A percentile compares a stretch with the other conserved stretches of the same genome.
Conservation (phyloP, 2,888 invertebrate genomes). For the Standfussiana lucernea region DNA sequence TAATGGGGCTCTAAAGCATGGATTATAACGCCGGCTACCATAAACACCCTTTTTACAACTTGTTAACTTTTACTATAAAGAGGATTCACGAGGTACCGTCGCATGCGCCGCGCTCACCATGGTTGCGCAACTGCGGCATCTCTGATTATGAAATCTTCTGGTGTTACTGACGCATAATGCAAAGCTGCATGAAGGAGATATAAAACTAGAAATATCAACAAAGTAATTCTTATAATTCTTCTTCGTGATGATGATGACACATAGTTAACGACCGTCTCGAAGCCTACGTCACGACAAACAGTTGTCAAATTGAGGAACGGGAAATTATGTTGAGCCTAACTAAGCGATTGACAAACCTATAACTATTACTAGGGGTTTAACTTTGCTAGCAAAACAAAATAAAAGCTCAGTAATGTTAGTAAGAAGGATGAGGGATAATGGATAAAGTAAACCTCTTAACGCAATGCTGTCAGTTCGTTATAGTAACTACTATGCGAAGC, state of each 20-base stretch:
- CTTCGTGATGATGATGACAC: conserved; percentile 16
- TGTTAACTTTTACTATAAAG: conserved; percentile 17
- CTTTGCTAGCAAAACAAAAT: background rate
- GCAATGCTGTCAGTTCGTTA: conserved; percentile 5
- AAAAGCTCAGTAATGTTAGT: conserved; percentile 11
- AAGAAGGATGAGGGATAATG: background rate
- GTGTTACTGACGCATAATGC: conserved; percentile 25
- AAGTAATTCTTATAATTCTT: background rate
- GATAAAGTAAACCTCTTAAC: conserved; percentile 14
- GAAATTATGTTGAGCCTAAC: conserved; percentile 11
- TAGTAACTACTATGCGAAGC: conserved; percentile 7
- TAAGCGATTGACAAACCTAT: conserved; percentile 16
- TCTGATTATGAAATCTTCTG: conserved; percentile 16
- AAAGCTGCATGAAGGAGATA: conserved; percentile 12
- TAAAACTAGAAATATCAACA: conserved; percentile 7
- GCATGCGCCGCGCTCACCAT: conserved; percentile 14
- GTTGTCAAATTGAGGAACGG: conserved; percentile 37
- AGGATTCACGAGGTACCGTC: conserved; percentile 14
- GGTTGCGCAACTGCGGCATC: conserved; percentile 33
- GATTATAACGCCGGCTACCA: background rate
- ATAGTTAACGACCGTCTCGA: conserved; percentile 11
- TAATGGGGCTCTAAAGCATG: conserved; percentile 4
- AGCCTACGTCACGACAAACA: conserved; percentile 40
- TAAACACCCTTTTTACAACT: conserved; percentile 12
- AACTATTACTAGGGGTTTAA: background rate